Conservation (phyloP, 2,888 invertebrate genomes). For the Lapara coniferarum region DNA sequence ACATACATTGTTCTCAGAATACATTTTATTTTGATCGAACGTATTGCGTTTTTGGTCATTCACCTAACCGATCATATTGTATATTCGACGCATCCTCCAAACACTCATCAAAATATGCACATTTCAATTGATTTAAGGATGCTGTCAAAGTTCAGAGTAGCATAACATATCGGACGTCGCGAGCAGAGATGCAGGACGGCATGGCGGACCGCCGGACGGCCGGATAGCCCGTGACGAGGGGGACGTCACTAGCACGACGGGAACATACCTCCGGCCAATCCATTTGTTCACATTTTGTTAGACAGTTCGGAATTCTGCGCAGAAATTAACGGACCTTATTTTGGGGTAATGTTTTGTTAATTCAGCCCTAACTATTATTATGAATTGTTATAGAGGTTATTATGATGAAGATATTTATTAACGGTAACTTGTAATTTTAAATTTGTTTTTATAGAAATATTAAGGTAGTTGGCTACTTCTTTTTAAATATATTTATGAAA, state of each 20-base stretch:
- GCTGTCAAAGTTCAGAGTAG: constrained; percentile 59
- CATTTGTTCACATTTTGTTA: constrained; percentile 40
- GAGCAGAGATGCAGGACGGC: constrained; percentile 41
- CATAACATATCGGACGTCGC: constrained; percentile 62
- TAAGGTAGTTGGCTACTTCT: no score
- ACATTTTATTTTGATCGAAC: no score
- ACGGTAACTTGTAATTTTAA: no score
- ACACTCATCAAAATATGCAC: constrained; percentile 23
- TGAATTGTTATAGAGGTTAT: no score
- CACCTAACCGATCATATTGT: constrained; percentile 44
- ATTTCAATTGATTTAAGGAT: constrained; percentile 31
- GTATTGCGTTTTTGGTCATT: no score
- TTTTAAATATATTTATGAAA: no score
- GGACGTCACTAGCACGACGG: constrained; percentile 51
- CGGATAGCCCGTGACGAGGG: constrained; percentile 52
- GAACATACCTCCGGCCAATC: constrained; percentile 38
- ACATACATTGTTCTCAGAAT: no score
- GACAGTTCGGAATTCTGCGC: constrained; percentile 8
- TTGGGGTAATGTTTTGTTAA: background rate
- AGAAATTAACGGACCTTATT: background rate
- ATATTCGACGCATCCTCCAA: constrained; percentile 38
- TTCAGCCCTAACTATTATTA: no score
- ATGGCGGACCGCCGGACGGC: constrained; percentile 37
- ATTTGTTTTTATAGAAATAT: no score
- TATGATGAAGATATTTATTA: no score